Conservation (phyloP, 2,113 vertebrate genomes). For the Heloderma charlesbogerti region DNA sequence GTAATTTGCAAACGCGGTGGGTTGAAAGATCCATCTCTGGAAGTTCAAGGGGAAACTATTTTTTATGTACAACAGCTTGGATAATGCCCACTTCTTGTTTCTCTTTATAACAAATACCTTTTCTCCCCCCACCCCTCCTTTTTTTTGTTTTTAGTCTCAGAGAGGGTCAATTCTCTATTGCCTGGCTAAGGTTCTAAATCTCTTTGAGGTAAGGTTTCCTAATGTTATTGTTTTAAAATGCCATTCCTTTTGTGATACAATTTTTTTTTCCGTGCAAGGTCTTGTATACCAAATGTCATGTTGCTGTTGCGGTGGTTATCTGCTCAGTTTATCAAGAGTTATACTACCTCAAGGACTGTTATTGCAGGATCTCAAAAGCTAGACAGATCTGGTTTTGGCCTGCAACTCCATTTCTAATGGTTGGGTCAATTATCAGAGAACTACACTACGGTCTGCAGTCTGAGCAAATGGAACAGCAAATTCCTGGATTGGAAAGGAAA, state of each 20-base stretch:
- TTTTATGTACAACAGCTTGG: neutral
- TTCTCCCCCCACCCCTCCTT: neutral
- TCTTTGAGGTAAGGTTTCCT: constrained; percentile 89
- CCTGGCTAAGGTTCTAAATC: constrained; percentile 90
- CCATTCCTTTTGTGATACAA: neutral
- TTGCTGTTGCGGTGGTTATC: neutral
- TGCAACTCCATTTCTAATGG: neutral
- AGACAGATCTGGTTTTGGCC: neutral
- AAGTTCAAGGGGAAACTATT: constrained; percentile 4
- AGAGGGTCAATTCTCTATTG: constrained; percentile 90
- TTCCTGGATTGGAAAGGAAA: neutral
- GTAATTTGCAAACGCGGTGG: neutral
- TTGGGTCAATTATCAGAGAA: neutral
- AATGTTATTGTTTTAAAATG: neutral
- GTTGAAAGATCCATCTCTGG: neutral
- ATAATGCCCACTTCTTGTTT: neutral
- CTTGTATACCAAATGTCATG: neutral
- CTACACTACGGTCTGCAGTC: too few relatives aligned
- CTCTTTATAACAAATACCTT: constrained; percentile 17
- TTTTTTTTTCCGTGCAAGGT: too few relatives aligned
- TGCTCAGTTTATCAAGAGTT: neutral
- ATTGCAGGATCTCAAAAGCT: neutral
- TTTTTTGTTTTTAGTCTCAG: constrained; percentile 76
- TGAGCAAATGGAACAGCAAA: neutral
- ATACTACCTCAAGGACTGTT: too few relatives aligned